Conservation (phyloP, 2,797 vertebrate genomes). For the Myotis daubentonii region DNA sequence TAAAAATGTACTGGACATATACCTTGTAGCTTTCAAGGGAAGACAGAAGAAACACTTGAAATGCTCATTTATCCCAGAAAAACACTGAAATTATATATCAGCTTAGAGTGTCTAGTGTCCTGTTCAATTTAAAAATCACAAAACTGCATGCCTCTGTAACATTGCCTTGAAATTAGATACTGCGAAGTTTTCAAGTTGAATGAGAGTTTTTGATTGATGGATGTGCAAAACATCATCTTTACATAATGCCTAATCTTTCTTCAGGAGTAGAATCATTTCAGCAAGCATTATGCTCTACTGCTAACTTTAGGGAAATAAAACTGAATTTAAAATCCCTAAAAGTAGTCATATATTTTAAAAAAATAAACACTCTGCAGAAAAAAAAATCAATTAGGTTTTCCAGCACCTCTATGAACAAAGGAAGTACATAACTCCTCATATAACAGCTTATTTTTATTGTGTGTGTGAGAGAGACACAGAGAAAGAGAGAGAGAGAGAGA, state of each 20-base stretch:
- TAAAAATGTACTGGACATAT: neutral
- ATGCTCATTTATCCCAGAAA: constrained; percentile 21
- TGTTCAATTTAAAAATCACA: constrained; percentile 51
- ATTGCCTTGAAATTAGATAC: constrained; percentile 28
- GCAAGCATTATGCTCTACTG: neutral
- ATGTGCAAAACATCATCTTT: constrained; percentile 22
- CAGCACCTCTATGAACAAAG: neutral
- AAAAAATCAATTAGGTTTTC: neutral
- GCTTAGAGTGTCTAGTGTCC: neutral
- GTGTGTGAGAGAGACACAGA: too few relatives aligned
- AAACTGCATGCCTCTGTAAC: constrained; percentile 15
- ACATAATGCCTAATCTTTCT: constrained; percentile 29
- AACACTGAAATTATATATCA: constrained; percentile 27
- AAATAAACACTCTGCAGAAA: neutral
- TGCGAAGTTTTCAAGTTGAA: constrained; percentile 37
- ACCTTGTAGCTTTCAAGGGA: neutral
- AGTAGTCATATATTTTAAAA: neutral
- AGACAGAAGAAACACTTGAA: neutral
- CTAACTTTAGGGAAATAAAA: neutral
- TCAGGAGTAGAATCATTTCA: neutral
- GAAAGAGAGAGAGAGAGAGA: too few relatives aligned
- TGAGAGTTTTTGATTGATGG: constrained; percentile 50
- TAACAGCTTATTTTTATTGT: neutral
- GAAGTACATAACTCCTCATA: neutral
- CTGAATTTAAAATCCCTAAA: neutral